Percentiles rank a stretch among this genome's conserved stretches.
These are phyloP conservation scores for Pseudomyrmex concolor DNA, from an alignment of 1,140 invertebrate genomes.

Conservation along the genomic window DNA sequence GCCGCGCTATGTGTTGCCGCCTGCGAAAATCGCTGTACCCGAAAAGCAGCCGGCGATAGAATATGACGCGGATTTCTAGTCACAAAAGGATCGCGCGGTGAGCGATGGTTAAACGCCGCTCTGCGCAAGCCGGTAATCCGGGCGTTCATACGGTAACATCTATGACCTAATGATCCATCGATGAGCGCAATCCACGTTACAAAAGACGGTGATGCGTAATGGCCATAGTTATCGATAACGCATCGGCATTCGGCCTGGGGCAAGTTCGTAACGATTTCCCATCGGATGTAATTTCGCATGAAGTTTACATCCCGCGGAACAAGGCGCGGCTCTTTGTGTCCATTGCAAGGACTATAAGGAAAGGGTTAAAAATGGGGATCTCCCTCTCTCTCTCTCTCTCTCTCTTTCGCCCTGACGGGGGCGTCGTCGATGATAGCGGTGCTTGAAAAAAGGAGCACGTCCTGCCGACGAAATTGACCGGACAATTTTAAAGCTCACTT, in stretches of 20 bases:
- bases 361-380: too few species aligned
- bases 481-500: constrained; percentile 85
- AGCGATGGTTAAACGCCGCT: constrained; percentile 29
- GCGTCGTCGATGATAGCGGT: constrained; percentile 53
- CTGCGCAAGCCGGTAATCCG: constrained; percentile 31
- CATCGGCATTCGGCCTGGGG: constrained; percentile 35
- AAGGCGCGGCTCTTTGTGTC: constrained; percentile 5
- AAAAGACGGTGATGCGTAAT: constrained; percentile 57
- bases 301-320: constrained; percentile 25
- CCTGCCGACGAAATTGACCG: constrained; percentile 83
- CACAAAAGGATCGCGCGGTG: constrained; percentile 31
- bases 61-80: neutral
- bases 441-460: constrained; percentile 85
- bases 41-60: constrained; percentile 32
- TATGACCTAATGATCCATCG: constrained; percentile 59
- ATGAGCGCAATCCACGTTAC: constrained; percentile 38
- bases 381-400: too few species aligned
- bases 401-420: neutral
- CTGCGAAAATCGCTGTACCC: constrained; percentile 20
- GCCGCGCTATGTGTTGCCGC: constrained; percentile 47
- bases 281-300: constrained; percentile 28
- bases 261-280: constrained; percentile 14
- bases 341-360: neutral
- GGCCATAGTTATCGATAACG: constrained; percentile 40
- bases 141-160: constrained; percentile 52